A percentile compares a stretch with the other conserved stretches of the same genome.
These are phyloP conservation scores for Pandion haliaetus DNA, from an alignment of 2,113 vertebrate species.

Conservation along the genomic window DNA sequence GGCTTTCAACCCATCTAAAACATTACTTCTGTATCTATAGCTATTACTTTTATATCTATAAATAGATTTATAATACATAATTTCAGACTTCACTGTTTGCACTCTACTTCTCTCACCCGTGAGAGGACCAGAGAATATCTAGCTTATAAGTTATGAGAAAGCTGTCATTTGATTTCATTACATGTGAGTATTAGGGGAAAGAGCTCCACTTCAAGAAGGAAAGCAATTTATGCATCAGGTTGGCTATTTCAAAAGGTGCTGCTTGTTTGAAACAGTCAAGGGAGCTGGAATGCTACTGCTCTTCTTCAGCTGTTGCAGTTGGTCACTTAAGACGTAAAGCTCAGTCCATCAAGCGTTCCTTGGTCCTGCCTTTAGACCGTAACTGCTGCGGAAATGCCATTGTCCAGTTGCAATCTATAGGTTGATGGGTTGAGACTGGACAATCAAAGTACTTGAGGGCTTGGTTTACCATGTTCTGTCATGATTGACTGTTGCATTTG, in stretches of 20 bases:
- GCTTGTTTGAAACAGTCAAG: neutral
- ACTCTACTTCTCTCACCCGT: rapidly evolving
- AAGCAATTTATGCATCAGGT: neutral
- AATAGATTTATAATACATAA: neutral
- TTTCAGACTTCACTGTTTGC: neutral
- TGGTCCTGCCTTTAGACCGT: neutral
- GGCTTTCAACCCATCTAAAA: neutral
- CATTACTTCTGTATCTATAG: neutral
- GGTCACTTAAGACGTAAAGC: neutral
- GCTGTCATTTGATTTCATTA: neutral
- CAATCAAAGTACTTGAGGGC: neutral
- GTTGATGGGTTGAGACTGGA: neutral
- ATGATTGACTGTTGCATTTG: neutral
- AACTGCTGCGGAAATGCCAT: neutral
- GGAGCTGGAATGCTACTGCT: neutral
- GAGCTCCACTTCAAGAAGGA: neutral
- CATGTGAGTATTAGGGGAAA: neutral
- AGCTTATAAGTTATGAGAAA: neutral
- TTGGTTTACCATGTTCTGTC: neutral
- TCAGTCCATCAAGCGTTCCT: neutral
- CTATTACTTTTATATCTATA: neutral
- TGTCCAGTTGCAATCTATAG: neutral
- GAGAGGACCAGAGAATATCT: neutral
- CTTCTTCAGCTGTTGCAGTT: neutral
- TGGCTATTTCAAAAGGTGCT: neutral